Evolutionary conservation across 2,113 vertebrate genomes (phyloP).

Genomic region (Podarcis raffonei): DNA sequence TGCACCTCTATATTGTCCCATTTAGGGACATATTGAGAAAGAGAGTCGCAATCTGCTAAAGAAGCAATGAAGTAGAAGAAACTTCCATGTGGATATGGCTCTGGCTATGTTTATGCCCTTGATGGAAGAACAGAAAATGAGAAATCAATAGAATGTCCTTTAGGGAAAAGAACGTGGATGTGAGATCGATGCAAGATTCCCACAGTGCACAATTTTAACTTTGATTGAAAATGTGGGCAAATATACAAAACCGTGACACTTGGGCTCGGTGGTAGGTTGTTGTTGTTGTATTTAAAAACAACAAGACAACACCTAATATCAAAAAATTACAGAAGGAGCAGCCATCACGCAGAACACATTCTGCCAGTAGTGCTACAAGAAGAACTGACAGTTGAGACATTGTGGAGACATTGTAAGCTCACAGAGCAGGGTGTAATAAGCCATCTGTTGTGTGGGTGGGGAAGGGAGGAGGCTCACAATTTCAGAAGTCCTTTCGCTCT

Average conservation of each 20-base stretch:
- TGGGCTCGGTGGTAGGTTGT: too few relatives aligned
- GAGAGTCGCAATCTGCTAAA: background rate
- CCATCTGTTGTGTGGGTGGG: conserved; percentile 38
- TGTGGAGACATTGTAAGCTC: conserved; percentile 9
- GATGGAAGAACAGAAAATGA: background rate
- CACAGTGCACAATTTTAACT: background rate
- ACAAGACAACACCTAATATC: background rate
- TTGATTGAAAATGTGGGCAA: background rate
- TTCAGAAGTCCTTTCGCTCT: conserved; percentile 12
- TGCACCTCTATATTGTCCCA: background rate
- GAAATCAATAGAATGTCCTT: background rate
- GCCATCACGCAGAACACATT: conserved; percentile 6
- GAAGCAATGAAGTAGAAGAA: background rate
- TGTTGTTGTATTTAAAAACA: background rate
- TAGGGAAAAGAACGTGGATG: too few relatives aligned
- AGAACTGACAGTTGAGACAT: conserved; percentile 9
- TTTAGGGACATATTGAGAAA: background rate
- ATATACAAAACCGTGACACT: background rate
- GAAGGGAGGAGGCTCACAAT: background rate
- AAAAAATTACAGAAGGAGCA: conserved; percentile 12
- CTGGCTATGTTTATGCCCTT: background rate
- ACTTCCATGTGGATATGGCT: background rate
- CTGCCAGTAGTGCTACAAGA: background rate
- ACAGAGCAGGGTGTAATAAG: conserved; percentile 14
- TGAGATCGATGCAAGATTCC: background rate